A percentile compares a stretch with the other conserved stretches of the same genome.
phyloP scores from a whole-genome alignment of 2,888 invertebrate species.

The Sycophila texana region DNA sequence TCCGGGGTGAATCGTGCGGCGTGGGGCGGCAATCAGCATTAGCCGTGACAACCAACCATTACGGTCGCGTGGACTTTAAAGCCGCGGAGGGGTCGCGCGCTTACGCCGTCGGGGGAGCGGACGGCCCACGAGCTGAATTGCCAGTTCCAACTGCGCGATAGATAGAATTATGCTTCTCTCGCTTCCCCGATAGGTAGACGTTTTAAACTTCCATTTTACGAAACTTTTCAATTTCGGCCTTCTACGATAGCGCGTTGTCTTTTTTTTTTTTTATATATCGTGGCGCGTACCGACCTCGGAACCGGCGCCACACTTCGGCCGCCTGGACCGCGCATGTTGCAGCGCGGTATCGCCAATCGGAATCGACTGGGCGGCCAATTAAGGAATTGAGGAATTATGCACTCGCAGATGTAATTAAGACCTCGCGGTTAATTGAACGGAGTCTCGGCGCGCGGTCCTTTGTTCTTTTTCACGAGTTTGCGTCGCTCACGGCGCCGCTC shows the following conservation, averaged over 20 bases:
- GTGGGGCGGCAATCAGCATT: slow-evolving; percentile 52
- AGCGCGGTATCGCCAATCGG: slow-evolving; percentile 60
- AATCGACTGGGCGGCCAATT: slow-evolving; percentile 60
- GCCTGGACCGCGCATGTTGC: slow-evolving; percentile 2
- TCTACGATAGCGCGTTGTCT: not conserved
- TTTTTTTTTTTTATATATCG: too few relatives aligned
- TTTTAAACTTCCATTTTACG: not conserved
- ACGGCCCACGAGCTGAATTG: not conserved
- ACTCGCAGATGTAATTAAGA: slow-evolving; percentile 62
- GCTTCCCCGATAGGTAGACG: not conserved
- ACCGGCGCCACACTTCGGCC: not conserved
- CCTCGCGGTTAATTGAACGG: slow-evolving; percentile 59
- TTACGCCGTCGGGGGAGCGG: not conserved
- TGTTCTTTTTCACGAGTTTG: slow-evolving; percentile 40
- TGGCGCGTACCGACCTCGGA: too few relatives aligned
- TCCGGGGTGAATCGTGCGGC: not conserved
- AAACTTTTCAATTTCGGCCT: not conserved
- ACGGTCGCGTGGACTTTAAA: slow-evolving; percentile 55
- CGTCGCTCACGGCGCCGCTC: slow-evolving; percentile 3
- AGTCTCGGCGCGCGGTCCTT: slow-evolving; percentile 30
- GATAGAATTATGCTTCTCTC: not conserved
- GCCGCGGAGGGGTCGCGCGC: slow-evolving; percentile 9
- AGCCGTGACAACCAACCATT: slow-evolving; percentile 56
- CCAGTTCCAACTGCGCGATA: slow-evolving; percentile 13
- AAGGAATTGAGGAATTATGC: slow-evolving; percentile 63